Percentiles rank a stretch among this genome's conserved stretches.
phyloP scores from a whole-genome alignment of 2,113 vertebrate genomes.

The Ammodytes marinus region DNA sequence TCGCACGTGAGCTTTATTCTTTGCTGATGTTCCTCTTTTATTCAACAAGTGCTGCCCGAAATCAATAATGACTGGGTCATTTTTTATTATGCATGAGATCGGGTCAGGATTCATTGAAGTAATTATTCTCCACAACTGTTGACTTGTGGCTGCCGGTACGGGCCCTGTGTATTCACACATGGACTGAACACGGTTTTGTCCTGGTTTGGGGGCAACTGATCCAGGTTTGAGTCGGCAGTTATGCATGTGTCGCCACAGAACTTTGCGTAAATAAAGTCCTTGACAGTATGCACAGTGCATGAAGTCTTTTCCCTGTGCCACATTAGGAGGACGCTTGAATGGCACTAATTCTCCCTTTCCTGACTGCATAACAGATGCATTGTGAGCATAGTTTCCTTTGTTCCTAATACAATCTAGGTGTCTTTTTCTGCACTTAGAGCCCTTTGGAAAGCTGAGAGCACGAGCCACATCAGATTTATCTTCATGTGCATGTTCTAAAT shows the following conservation, averaged over 20 bases:
- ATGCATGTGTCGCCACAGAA: conserved; percentile 49
- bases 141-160: conserved; percentile 37
- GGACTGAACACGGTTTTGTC: too few species aligned
- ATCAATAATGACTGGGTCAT: conserved; percentile 48
- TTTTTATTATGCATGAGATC: conserved; percentile 49
- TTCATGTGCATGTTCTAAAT: conserved; percentile 35
- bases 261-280: conserved; percentile 54
- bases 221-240: conserved; percentile 42
- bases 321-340: too few species aligned
- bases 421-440: conserved; percentile 52
- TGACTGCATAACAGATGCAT: conserved; percentile 52
- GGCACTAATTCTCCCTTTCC: conserved; percentile 49
- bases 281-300: conserved; percentile 63
- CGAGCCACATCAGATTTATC: conserved; percentile 41
- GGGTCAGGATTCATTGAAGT: conserved; percentile 57
- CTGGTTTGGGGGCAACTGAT: too few species aligned
- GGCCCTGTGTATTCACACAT: conserved; percentile 39
- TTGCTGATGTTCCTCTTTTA: conserved; percentile 49
- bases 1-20: conserved; percentile 52
- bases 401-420: conserved; percentile 48
- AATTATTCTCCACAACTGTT: conserved; percentile 52
- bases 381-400: conserved; percentile 60
- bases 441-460: conserved; percentile 49
- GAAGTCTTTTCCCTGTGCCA: conserved; percentile 47
- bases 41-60: conserved; percentile 59